Evolutionary conservation across 2,888 invertebrate species (phyloP), one percentile per base, ranked within the genome.

Genomic region (Ichneumoninae sp.): DNA sequence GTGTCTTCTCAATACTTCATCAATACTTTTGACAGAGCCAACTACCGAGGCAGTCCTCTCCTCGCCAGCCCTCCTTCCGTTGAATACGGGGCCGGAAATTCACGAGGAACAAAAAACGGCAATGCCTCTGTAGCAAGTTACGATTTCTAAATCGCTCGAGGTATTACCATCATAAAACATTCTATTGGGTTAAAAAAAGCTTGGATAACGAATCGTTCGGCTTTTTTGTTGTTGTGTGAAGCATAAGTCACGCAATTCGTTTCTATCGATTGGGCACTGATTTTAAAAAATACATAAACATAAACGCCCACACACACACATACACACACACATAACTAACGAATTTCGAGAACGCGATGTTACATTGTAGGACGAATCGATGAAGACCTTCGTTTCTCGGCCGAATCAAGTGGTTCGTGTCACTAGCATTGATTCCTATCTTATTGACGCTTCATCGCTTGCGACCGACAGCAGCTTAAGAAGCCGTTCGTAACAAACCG

Each of bases 1-100:
- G 73, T 69, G 19, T 19, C 60, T 30, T 71, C 57, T 77, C 50
- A n/a, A 79, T 71, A 68, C 80, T 83, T 80, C 83, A 83, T 87
- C 83, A 70, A 81, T 83, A 84, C 74, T 77, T 80, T 80, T 80
- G 77, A 78, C 79, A 60, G 63, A 78, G 78, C 68, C 66, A 22
- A 80, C 50, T 52, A 65, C 50, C 63, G 19, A 63, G 10, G 13
- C 36, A 52, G 44, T 13, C 44, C 44, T 26, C n/a, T 13, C 33
- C 8, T 33, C 13, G 52, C 44, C 36, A 26, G 22, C 66, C 47
- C 22, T 47, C 40, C 33, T 10, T 6, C 33, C 22, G 47, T n/a
- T 22, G 8, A 47, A 77, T 73, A 50, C 40, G n/a, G 8, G 47
- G 44, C 66, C 71, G 80, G 68, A 83, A 77, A 63, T 81, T 81